Evolutionary conservation across 1,140 invertebrate species (phyloP).

Genomic region (Trichoplusia ni): DNA sequence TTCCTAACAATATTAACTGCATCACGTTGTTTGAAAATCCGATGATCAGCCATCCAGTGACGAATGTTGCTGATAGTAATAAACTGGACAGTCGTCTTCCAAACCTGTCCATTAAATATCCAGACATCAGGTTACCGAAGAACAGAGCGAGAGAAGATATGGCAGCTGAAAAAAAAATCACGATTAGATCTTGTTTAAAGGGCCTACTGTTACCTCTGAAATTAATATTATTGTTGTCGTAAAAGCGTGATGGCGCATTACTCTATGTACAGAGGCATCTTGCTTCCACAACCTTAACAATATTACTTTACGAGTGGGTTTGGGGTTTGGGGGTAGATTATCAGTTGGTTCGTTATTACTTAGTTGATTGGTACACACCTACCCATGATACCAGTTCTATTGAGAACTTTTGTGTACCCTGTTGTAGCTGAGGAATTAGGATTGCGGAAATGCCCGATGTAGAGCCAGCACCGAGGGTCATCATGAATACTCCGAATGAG

Average conservation of each 20-base stretch:
- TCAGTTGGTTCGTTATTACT: too few relatives aligned
- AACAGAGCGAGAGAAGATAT: conserved; percentile 82
- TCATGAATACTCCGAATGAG: conserved; percentile 61
- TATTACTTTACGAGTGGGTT: too few relatives aligned
- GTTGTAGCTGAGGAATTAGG: conserved; percentile 83
- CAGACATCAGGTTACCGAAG: conserved; percentile 83
- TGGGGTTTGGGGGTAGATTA: too few relatives aligned
- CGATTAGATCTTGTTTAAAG: too few relatives aligned
- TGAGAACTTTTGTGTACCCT: conserved; percentile 53
- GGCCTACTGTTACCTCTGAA: too few relatives aligned
- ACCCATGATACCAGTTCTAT: conserved; percentile 71
- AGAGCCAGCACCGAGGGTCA: conserved; percentile 80
- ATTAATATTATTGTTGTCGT: too few relatives aligned
- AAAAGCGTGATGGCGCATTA: too few relatives aligned
- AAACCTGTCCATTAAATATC: conserved; percentile 84
- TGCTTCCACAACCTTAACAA: too few relatives aligned
- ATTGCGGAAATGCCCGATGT: conserved; percentile 84
- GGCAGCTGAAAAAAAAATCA: conserved; percentile 75
- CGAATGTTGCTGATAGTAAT: conserved; percentile 82
- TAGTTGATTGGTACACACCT: too few relatives aligned
- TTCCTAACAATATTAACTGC: conserved; percentile 83
- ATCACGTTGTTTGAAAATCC: conserved; percentile 76
- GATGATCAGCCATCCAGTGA: conserved; percentile 86
- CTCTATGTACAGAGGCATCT: too few relatives aligned
- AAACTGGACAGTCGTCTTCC: conserved; percentile 85